Evolutionary conservation across 2,888 invertebrate species (phyloP), one percentile per base, ranked within the genome.

Genomic region (Hirtodrosophila histrioides): DNA sequence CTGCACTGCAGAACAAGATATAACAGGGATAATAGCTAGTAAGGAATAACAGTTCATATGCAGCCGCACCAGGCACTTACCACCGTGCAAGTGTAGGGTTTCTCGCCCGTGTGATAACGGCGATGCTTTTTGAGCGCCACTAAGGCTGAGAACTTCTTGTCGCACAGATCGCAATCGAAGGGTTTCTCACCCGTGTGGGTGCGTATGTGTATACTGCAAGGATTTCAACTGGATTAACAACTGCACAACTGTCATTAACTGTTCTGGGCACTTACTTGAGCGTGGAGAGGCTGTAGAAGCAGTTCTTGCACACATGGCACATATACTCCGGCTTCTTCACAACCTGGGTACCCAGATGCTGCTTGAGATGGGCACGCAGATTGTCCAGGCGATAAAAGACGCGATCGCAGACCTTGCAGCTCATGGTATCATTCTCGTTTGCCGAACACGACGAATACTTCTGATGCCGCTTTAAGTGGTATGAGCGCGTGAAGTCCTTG

Each of bases 111-210:
- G 60, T 94, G 94, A 78, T 93, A 93, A 72, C 92, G 90, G 35
- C 94, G 92, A 91, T 96, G 96, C 88, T 96, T 96, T 78, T 95
- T 94, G 90, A 96, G 93, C 0, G 96, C 95, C 23, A 95, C 94
- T 75, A 95, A 93, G 0, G 96, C 95, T 23, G 95, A 94, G 78
- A 96, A 96, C 60, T 93, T 92, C 71, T 91, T 91, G 0, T 94
- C 94, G 83, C 96, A 96, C 66, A 95, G 91, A 86, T 96, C 94
- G 89, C 96, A 96, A 68, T 94, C 93, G 81, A 94, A 95, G 4
- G 95, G 95, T 66, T 93, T 93, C 91, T 92, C 92, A 0, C 94
- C 94, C 56, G 94, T 95, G 88, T 95, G 95, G 9, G 94, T 94
- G 40, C 95, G 93, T 57, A 94, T 92, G 74, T 95, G 95, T 67